Evolutionary conservation across 2,888 invertebrate species (phyloP).

Genomic region (Dicycla oo): DNA sequence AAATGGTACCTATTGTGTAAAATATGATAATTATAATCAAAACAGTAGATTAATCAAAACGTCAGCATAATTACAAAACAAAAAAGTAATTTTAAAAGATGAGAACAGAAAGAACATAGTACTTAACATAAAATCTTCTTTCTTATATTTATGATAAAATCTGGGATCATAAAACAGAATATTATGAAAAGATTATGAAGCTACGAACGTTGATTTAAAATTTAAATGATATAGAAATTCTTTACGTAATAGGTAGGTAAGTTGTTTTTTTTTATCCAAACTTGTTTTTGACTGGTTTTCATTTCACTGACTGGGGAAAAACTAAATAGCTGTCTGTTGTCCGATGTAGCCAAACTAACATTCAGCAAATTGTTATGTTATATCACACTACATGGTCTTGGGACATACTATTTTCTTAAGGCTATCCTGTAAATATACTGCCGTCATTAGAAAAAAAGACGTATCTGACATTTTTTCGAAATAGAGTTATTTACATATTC

Average conservation of each 20-base stretch:
- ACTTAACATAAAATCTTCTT: too few relatives aligned
- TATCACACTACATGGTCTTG: too few relatives aligned
- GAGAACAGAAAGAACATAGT: slow-evolving; percentile 22
- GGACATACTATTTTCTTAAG: background rate
- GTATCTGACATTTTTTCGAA: too few relatives aligned
- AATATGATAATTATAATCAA: background rate
- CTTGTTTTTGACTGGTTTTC: slow-evolving; percentile 55
- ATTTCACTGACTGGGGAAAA: slow-evolving; percentile 30
- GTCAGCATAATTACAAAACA: background rate
- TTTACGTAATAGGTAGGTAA: slow-evolving; percentile 64
- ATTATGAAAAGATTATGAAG: slow-evolving; percentile 27
- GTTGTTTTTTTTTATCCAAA: slow-evolving; percentile 42
- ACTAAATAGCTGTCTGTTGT: background rate
- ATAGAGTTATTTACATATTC: too few relatives aligned
- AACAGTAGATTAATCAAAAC: background rate
- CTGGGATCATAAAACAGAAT: slow-evolving; percentile 18
- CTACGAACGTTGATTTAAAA: slow-evolving; percentile 36
- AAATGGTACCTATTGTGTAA: background rate
- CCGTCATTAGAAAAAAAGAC: too few relatives aligned
- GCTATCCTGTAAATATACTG: background rate
- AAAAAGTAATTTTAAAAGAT: background rate
- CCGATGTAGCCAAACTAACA: background rate
- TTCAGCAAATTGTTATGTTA: background rate
- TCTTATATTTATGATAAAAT: too few relatives aligned
- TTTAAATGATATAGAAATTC: slow-evolving; percentile 59